Conservation (phyloP, 2,113 vertebrate species). For the Xenopus borealis region DNA sequence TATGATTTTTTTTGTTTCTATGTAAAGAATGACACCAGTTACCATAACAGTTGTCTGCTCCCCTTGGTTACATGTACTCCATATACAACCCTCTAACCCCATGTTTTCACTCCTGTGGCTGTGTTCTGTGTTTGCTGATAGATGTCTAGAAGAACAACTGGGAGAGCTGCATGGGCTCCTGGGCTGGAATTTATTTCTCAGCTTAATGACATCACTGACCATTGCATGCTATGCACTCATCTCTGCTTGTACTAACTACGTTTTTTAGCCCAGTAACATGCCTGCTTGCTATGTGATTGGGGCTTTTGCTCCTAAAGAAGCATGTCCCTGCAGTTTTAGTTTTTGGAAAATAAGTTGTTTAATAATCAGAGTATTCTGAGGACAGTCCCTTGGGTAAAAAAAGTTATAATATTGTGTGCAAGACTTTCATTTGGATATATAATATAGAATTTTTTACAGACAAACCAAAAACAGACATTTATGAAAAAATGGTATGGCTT, state of each 20-base stretch:
- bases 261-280: neutral
- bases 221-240: conserved; percentile 49
- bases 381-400: too few relatives aligned
- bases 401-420: too few relatives aligned
- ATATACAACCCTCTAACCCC: conserved; percentile 48
- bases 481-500: neutral
- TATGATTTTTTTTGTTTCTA: conserved; percentile 36
- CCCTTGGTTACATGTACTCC: conserved; percentile 50
- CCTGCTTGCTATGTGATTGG: neutral
- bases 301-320: conserved; percentile 2
- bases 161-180: conserved; percentile 62
- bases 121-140: conserved; percentile 55
- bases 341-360: conserved; percentile 41
- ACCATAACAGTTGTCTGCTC: conserved; percentile 52
- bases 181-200: conserved; percentile 54
- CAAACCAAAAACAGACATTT: too few relatives aligned
- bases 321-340: conserved; percentile 29
- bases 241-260: conserved; percentile 39
- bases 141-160: conserved; percentile 54
- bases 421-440: too few relatives aligned
- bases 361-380: neutral
- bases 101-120: conserved; percentile 48
- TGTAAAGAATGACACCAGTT: conserved; percentile 40
- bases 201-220: conserved; percentile 41
- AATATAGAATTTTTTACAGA: too few relatives aligned